phyloP scores from a whole-genome alignment of 2,888 invertebrate species.

The Dryocosmus kuriphilus region DNA sequence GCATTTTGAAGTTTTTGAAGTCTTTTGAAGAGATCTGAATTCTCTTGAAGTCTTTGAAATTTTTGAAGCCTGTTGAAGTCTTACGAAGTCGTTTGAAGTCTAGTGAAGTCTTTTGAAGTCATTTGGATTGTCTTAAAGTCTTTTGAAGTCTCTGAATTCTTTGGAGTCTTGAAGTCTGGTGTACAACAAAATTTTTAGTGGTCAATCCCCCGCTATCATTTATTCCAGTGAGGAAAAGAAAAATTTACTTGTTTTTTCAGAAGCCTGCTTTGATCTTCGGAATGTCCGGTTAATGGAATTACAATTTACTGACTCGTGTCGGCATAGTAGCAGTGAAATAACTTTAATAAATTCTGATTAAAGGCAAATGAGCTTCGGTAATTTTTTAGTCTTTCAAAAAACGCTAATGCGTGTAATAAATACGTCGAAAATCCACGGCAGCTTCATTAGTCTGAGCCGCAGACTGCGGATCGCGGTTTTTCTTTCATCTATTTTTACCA shows the following conservation, averaged over 20 bases:
- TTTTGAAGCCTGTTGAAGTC: no score
- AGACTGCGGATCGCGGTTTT: constrained; percentile 37
- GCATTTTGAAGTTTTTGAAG: no score
- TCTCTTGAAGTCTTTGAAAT: no score
- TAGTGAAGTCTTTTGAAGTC: no score
- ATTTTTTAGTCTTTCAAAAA: constrained; percentile 9
- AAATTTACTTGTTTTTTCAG: constrained; percentile 18
- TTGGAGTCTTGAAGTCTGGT: no score
- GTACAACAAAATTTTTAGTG: no score
- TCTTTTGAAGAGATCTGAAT: no score
- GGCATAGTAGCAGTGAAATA: not conserved
- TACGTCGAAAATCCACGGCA: constrained; percentile 33
- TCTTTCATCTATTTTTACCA: constrained; percentile 39
- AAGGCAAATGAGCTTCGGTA: constrained; percentile 14
- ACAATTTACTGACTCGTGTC: constrained; percentile 1
- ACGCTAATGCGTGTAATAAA: constrained; percentile 31
- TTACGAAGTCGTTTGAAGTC: no score
- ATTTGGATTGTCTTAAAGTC: no score
- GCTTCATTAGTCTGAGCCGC: constrained; percentile 36
- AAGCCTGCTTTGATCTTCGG: constrained; percentile 16
- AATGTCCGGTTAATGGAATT: constrained; percentile 16
- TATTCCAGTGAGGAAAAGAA: constrained; percentile 5
- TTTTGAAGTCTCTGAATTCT: no score
- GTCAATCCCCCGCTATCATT: no score
- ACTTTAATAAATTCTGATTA: constrained; percentile 32